A percentile compares a stretch with the other conserved stretches of the same genome.
These are phyloP conservation scores for Acanthosepion pharaonis DNA, from an alignment of 2,888 invertebrate species.

Conservation along the genomic window DNA sequence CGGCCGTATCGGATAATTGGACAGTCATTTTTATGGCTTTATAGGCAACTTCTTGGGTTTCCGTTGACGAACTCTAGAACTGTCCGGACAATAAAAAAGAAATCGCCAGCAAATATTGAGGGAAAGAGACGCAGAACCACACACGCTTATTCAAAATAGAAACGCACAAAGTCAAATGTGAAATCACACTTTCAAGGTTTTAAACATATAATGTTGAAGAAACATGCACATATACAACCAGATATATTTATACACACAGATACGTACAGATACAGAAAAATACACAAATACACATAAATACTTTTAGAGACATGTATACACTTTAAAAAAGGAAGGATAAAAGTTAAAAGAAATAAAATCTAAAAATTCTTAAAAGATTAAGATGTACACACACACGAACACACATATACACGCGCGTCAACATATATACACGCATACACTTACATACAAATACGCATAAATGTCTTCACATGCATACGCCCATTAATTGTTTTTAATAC, in stretches of 20 bases:
- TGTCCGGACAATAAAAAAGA: background rate
- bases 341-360: background rate
- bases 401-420: background rate
- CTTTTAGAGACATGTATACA: too few relatives aligned
- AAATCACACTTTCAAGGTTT: background rate
- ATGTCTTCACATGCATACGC: background rate
- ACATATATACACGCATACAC: background rate
- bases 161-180: background rate
- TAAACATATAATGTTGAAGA: background rate
- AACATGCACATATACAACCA: background rate
- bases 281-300: background rate
- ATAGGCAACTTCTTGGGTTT: constrained; percentile 33
- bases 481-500: background rate
- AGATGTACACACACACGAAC: background rate
- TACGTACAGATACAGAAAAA: background rate
- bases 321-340: too few relatives aligned
- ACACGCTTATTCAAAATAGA: background rate
- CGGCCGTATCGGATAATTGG: constrained; percentile 33
- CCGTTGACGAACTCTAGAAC: constrained; percentile 8
- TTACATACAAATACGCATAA: background rate
- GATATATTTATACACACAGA: background rate
- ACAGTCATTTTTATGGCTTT: background rate
- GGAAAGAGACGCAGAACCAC: background rate
- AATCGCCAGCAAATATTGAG: background rate
- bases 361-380: background rate